Evolutionary conservation across 2,113 vertebrate genomes (phyloP).

Genomic region (Brevimyrus niger): DNA sequence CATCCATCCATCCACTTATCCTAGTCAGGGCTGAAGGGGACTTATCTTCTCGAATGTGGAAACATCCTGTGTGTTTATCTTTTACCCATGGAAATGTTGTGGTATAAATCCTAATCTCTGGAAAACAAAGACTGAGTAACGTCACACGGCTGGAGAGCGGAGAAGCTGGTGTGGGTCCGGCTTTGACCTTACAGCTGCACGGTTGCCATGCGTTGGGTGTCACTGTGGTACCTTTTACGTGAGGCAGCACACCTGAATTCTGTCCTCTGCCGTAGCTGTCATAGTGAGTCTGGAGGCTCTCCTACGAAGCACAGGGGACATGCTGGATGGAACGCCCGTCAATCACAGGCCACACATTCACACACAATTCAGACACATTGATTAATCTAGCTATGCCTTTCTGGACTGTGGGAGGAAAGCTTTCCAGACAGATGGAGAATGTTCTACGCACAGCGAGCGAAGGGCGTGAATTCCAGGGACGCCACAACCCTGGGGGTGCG

Average conservation of each 20-base stretch:
- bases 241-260: neutral
- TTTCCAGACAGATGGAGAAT: neutral
- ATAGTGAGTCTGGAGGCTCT: neutral
- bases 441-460: neutral
- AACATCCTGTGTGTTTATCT: conserved; percentile 6
- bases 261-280: neutral
- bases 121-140: neutral
- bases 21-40: neutral
- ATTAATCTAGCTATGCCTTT: neutral
- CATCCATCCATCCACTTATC: neutral
- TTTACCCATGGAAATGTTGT: neutral
- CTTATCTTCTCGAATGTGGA: neutral
- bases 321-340: neutral
- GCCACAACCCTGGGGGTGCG: neutral
- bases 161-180: neutral
- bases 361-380: neutral
- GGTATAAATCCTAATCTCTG: neutral
- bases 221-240: neutral
- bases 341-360: neutral
- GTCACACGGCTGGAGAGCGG: neutral
- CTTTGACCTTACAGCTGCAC: neutral
- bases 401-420: neutral
- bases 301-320: neutral
- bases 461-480: neutral
- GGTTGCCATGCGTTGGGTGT: neutral